These are phyloP conservation scores for Calephelis nemesis DNA, from an alignment of 1,140 invertebrate species.

Conservation along the genomic window DNA sequence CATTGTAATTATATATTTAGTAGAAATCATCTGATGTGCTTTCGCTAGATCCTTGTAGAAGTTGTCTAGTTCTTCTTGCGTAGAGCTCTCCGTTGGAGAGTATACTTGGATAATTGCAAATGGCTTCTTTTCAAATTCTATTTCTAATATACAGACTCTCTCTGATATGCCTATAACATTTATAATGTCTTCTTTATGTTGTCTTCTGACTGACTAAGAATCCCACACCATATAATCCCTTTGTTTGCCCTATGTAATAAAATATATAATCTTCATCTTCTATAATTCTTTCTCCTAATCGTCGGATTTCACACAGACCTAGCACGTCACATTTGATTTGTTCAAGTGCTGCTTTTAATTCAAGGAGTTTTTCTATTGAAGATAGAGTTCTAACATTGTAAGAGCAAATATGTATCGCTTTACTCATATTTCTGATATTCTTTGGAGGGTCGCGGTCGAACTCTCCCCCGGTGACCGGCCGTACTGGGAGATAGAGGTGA, in stretches of 20 bases:
- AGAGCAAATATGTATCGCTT: constrained; percentile 33
- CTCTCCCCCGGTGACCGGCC: constrained; percentile 26
- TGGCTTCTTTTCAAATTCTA: constrained; percentile 29
- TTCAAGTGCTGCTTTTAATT: constrained; percentile 40
- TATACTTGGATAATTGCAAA: constrained; percentile 40
- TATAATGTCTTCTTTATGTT: constrained; percentile 35
- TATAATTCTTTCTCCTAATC: constrained; percentile 38
- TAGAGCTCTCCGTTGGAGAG: constrained; percentile 38
- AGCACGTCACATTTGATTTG: constrained; percentile 42
- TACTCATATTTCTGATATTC: not conserved
- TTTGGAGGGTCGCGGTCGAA: constrained; percentile 38
- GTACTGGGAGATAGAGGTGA: constrained; percentile 30
- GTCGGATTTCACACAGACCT: constrained; percentile 39
- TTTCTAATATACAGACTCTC: constrained; percentile 37
- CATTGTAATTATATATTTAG: constrained; percentile 33
- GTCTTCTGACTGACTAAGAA: constrained; percentile 39
- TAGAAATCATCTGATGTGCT: constrained; percentile 31
- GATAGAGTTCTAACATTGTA: constrained; percentile 40
- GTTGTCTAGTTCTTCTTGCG: constrained; percentile 35
- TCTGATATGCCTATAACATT: constrained; percentile 40
- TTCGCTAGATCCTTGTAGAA: constrained; percentile 37
- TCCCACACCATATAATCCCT: constrained; percentile 39
- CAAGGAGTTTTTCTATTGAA: constrained; percentile 33
- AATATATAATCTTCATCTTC: constrained; percentile 42
- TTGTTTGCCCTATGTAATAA: constrained; percentile 41